Conservation (phyloP, 2,113 vertebrate species). For the Parus major region DNA sequence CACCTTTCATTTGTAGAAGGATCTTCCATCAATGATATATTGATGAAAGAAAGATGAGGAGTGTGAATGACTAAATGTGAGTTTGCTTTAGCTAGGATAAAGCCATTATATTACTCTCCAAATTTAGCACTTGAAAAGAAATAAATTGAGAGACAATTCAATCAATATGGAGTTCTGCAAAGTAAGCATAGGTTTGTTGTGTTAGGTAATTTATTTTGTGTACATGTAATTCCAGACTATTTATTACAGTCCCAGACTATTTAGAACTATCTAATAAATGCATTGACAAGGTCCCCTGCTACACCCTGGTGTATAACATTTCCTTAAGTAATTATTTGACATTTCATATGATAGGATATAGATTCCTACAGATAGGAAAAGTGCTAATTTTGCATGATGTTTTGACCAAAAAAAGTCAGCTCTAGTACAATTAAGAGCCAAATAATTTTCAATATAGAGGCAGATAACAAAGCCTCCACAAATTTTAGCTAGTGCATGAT, state of each 20-base stretch:
- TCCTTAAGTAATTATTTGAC: neutral
- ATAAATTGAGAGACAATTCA: neutral
- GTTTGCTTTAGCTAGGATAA: neutral
- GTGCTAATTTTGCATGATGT: neutral
- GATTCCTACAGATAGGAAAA: neutral
- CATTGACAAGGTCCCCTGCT: rapidly evolving
- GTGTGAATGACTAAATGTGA: neutral
- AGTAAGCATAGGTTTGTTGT: neutral
- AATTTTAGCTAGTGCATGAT: neutral
- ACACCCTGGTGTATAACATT: neutral
- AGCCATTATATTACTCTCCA: neutral
- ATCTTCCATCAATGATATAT: neutral
- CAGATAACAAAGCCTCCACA: neutral
- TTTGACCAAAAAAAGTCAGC: neutral
- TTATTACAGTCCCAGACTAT: neutral
- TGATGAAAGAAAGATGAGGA: neutral
- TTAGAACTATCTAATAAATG: neutral
- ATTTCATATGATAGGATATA: neutral
- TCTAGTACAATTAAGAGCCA: neutral
- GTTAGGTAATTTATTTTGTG: neutral
- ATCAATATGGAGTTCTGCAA: neutral
- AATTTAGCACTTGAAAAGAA: neutral
- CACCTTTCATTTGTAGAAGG: neutral
- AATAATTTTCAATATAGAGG: neutral
- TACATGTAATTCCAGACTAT: neutral